Conservation (phyloP, 2,113 vertebrate genomes). For the Ciconia stormi region DNA sequence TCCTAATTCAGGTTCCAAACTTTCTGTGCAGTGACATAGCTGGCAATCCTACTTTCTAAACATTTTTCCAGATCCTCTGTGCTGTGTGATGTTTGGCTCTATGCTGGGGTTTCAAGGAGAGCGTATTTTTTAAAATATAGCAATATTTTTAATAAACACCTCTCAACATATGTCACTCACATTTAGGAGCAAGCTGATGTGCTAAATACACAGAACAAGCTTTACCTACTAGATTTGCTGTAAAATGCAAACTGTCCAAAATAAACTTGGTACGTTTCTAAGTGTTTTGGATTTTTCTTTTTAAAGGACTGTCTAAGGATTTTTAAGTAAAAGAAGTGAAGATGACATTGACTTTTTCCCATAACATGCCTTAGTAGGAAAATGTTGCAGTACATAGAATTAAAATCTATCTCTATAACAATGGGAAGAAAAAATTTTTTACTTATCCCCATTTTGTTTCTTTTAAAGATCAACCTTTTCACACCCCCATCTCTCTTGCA, state of each 20-base stretch:
- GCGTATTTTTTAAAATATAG: not conserved
- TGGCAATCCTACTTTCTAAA: slow-evolving; percentile 25
- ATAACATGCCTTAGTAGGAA: not conserved
- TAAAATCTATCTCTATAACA: not conserved
- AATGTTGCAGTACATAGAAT: not conserved
- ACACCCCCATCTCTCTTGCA: not conserved
- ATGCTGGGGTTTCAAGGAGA: not conserved
- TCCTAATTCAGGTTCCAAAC: not conserved
- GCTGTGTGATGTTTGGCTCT: slow-evolving; percentile 36
- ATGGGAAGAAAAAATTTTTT: not conserved
- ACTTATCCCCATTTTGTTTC: not conserved
- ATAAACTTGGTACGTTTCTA: not conserved
- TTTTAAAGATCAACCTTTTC: not conserved
- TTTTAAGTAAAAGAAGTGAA: not conserved
- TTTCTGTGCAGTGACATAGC: not conserved
- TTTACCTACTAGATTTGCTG: slow-evolving; percentile 20
- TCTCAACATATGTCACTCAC: not conserved
- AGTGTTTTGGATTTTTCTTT: not conserved
- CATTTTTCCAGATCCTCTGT: slow-evolving; percentile 17
- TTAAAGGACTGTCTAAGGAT: not conserved
- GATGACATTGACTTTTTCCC: not conserved
- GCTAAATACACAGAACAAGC: not conserved
- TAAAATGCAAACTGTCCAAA: not conserved
- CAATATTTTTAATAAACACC: slow-evolving; percentile 29
- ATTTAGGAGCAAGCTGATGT: not conserved